Base-by-base conservation (phyloP, 1,140 invertebrate genomes). In the Drosophila tsacasi region DNA sequence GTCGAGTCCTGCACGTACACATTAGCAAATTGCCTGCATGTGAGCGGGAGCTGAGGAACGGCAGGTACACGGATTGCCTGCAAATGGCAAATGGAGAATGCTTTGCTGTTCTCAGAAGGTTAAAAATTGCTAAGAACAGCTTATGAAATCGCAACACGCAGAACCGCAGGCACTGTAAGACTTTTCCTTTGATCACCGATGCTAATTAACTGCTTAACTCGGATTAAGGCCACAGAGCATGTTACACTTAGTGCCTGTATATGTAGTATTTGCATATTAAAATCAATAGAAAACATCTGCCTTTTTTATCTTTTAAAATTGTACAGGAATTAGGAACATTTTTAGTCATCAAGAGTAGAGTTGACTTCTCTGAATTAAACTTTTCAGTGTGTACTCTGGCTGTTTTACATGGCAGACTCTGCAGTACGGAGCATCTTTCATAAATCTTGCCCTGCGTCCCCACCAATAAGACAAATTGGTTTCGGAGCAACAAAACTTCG, bases 391-490 rank as follows among this genome's bases (percentile, higher is more conserved):
- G 21, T 39, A 25, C 35, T n/a, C 35, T 39, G 10, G 5, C 32
- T 35, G 47, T 40, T 77, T 77, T 30, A 40, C 52, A 35, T 52
- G 63, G 52, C 21, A 39, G 32, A 39, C 37, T n/a, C 15, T 27
- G 35, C 52, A 25, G 50, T 23, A 39, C 2, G 13, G n/a, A 19
- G 49, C 35, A 79, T 47, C 82, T 67, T 79, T 81, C 71, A 85
- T 81, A 85, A 81, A 76, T 85, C 60, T 60, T 73, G 59, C 37
- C 46, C 46, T 50, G 42, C 46, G 47, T 46, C 64, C 54, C 58
- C 58, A 35, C 52, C 79, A 82, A 85, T 84, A 87, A 89, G 83
- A 89, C 81, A 87, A 87, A 87, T 87, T 87, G 86, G 77, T 83
- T 87, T 80, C 59, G 64, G 42, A 62, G 44, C 67, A 76, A 68